Base-by-base conservation (phyloP, 2,797 vertebrate genomes). In the Ctenopoma multispine region DNA sequence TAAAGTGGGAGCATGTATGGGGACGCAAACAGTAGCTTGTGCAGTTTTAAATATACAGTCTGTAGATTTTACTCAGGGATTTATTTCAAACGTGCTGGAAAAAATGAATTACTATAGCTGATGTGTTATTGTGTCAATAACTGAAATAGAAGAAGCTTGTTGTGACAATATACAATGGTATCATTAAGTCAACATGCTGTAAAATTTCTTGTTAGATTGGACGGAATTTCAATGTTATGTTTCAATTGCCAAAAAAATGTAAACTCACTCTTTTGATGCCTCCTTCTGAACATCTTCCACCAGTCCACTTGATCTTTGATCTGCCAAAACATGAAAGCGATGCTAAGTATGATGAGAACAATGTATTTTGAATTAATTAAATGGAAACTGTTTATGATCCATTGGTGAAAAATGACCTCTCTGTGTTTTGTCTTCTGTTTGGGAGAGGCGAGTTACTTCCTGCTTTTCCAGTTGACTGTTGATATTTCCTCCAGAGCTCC, bases 211-310 rank as follows among this genome's bases (percentile, higher is more conserved):
- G 15, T 48, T 36, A 31, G 24, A 34, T 65, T 24, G 29, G 21
- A 27, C n/a, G 55, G 4, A 4, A 44, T 58, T 14, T 36, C n/a
- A 63, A 0, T 75, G 29, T 72, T 51, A 53, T 2, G 1, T 21
- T 60, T 55, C 7, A 34, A 8, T 12, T 24, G 11, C 11, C 31
- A 53, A 40, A 24, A 58, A 67, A 15, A 9, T 67, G 11, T 24
- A 41, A 77, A 90, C 92, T 90, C 77, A 92, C 91, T 78, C 59
- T 27, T 71, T 60, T 29, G 75, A 29, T 31, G 61, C 23, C 10
- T 1, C 3, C 11, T 74, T 53, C 13, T 77, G 40, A 21, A 44
- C 12, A 3, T 77, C 56, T 20, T 69, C 63, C 55, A n/a, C 73
- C 56, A 0, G 36, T 65, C 46, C 71, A 1, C 15, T 74, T n/a